These are phyloP conservation scores for Galemys pyrenaicus DNA, from an alignment of 2,113 vertebrate species.

Conservation along the genomic window DNA sequence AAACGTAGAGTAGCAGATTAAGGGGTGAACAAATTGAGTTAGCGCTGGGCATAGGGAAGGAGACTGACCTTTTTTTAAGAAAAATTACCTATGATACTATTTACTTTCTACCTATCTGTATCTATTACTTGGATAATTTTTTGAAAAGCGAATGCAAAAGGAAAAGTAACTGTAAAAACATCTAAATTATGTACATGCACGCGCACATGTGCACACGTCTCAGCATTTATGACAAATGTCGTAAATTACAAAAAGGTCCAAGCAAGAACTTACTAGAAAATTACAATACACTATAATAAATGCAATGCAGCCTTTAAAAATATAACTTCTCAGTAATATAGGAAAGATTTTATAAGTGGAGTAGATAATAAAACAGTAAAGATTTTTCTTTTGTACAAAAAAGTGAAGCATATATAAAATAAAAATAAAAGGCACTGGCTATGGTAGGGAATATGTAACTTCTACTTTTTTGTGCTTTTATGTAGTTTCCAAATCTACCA, in stretches of 20 bases:
- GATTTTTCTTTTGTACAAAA: neutral
- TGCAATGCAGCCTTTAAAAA: neutral
- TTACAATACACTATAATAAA: neutral
- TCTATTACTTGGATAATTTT: neutral
- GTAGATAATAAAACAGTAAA: neutral
- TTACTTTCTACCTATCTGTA: neutral
- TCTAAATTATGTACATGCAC: neutral
- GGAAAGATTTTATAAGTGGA: neutral
- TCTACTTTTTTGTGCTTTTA: conserved; percentile 9
- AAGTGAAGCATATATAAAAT: neutral
- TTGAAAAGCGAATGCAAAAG: neutral
- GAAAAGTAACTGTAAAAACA: neutral
- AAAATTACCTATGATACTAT: neutral
- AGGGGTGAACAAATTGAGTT: neutral
- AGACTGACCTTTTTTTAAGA: neutral
- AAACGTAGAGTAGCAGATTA: neutral
- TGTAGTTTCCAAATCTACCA: neutral
- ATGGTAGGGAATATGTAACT: neutral
- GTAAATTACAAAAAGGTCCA: neutral
- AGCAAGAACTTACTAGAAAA: neutral
- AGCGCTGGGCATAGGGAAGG: neutral
- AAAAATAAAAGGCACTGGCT: neutral
- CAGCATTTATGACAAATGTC: neutral
- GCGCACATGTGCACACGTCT: neutral
- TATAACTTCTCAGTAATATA: neutral